phyloP scores from a whole-genome alignment of 2,888 invertebrate genomes.

The Podotricha telesiphe region DNA sequence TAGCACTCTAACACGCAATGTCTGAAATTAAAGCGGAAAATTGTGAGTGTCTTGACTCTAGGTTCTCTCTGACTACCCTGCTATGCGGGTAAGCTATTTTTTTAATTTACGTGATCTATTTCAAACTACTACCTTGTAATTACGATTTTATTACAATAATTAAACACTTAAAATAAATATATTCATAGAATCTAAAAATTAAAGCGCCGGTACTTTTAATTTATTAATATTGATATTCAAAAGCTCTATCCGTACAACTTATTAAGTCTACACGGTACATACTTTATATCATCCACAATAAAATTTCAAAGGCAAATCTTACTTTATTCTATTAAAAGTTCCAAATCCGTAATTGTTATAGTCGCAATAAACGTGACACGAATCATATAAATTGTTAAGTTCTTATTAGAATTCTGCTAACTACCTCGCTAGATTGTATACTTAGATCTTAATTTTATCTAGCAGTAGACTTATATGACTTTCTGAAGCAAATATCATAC shows the following conservation, averaged over 20 bases:
- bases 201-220: too few relatives aligned
- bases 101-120: too few relatives aligned
- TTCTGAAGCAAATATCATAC: neutral
- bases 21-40: too few relatives aligned
- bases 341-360: constrained; percentile 32
- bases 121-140: too few relatives aligned
- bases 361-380: constrained; percentile 6
- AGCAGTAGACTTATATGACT: neutral
- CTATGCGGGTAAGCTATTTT: too few relatives aligned
- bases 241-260: neutral
- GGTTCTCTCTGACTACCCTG: too few relatives aligned
- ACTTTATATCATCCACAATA: neutral
- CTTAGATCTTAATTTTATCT: neutral
- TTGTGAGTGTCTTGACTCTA: too few relatives aligned
- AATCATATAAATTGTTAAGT: constrained; percentile 14
- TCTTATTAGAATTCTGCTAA: constrained; percentile 5
- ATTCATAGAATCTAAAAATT: too few relatives aligned
- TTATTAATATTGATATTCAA: too few relatives aligned
- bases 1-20: too few relatives aligned
- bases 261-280: neutral
- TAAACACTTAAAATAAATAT: too few relatives aligned
- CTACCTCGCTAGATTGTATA: constrained; percentile 4
- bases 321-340: constrained; percentile 29
- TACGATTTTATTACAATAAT: too few relatives aligned
- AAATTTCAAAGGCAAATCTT: constrained; percentile 25